These are phyloP conservation scores for Rhipidura dahli DNA, from an alignment of 2,113 vertebrate species.

Conservation along the genomic window DNA sequence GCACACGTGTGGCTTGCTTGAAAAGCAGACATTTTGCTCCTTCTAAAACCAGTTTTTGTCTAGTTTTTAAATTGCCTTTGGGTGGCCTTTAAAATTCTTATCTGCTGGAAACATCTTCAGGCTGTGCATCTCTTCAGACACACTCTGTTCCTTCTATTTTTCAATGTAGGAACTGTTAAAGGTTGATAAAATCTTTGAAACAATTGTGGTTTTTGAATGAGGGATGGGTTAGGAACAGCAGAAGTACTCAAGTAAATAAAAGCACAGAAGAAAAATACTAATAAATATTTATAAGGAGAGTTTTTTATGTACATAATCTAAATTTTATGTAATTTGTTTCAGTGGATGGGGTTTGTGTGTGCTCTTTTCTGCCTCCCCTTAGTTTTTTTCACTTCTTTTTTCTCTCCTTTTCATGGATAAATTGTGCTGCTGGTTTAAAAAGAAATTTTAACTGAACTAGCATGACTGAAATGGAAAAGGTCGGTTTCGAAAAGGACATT, in stretches of 20 bases:
- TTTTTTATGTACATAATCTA: background rate
- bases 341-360: background rate
- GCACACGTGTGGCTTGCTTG: background rate
- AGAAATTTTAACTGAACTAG: background rate
- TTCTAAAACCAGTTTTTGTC: background rate
- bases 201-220: background rate
- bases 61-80: background rate
- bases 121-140: background rate
- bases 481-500: background rate
- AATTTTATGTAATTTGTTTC: background rate
- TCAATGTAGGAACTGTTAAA: background rate
- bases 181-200: background rate
- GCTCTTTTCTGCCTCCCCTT: background rate
- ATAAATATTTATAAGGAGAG: slow-evolving; percentile 27
- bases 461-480: background rate
- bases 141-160: background rate
- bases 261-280: background rate
- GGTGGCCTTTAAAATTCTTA: background rate
- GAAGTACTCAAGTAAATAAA: background rate
- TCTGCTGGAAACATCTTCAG: background rate
- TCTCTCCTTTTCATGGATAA: background rate
- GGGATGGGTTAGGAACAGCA: background rate
- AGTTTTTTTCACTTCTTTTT: background rate
- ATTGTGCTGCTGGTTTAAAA: background rate
- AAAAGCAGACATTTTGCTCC: background rate